A percentile compares a stretch with the other conserved stretches of the same genome.
phyloP scores from a whole-genome alignment of 53 echinoderm and acorn worm species.

The Henricia sp. region DNA sequence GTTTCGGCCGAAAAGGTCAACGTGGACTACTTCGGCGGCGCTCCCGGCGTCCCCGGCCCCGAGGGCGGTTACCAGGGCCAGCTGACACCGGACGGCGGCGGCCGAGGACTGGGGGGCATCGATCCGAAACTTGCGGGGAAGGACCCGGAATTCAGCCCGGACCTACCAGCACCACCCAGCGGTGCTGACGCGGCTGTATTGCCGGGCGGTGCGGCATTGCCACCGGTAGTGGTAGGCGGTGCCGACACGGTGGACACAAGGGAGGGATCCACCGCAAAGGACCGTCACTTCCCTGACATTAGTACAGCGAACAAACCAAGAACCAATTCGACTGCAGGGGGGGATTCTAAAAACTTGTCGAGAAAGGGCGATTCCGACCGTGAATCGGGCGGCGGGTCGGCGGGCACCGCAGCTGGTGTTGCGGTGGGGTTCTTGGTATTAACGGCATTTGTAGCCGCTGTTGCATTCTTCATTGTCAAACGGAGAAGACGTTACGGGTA shows the following conservation, averaged over 20 bases:
- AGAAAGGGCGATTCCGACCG: background rate
- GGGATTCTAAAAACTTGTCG: background rate
- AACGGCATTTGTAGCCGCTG: background rate
- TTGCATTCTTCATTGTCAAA: background rate
- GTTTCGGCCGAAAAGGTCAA: constrained; percentile 7
- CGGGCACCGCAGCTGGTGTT: background rate
- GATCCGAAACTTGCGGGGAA: background rate
- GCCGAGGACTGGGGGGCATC: background rate
- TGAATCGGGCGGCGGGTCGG: background rate
- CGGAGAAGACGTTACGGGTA: constrained; percentile 12
- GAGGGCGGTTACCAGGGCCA: background rate
- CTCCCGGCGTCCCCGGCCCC: background rate
- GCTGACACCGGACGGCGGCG: constrained; percentile 1
- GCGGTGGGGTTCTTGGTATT: constrained; percentile 1
- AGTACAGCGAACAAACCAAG: background rate
- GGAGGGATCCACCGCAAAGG: background rate
- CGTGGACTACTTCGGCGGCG: constrained; percentile 34
- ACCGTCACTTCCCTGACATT: background rate
- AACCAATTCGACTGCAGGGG: background rate
- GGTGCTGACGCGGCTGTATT: background rate
- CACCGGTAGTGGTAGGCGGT: background rate
- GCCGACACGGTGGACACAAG: background rate
- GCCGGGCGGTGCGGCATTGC: background rate
- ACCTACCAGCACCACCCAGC: background rate
- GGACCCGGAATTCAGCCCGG: background rate